Evolutionary conservation across 2,797 vertebrate genomes (phyloP).

Genomic region (Sebastes matsubarae): DNA sequence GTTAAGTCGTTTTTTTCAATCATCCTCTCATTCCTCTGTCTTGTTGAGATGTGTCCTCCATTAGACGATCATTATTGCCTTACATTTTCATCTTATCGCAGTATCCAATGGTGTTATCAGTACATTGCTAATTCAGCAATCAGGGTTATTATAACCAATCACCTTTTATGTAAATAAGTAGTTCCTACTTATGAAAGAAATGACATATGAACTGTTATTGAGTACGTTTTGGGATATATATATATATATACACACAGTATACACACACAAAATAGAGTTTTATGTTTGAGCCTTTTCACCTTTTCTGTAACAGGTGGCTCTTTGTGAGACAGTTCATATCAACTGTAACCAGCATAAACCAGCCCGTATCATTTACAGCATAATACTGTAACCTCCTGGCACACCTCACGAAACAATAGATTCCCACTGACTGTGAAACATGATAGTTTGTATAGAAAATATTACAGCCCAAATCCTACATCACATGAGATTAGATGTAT

Average conservation of each 20-base stretch:
- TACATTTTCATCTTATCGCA: not conserved
- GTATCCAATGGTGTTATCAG: not conserved
- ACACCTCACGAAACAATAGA: constrained; percentile 10
- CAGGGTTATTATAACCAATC: too few relatives aligned
- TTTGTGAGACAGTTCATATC: not conserved
- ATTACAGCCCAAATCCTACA: not conserved
- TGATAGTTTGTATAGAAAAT: not conserved
- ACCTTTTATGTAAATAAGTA: too few relatives aligned
- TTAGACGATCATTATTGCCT: not conserved
- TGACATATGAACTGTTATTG: too few relatives aligned
- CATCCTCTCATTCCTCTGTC: too few relatives aligned
- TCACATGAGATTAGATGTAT: not conserved
- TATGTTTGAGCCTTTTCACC: not conserved
- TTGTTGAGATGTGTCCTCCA: not conserved
- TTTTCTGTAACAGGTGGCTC: not conserved
- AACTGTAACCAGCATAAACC: constrained; percentile 8
- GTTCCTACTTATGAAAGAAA: too few relatives aligned
- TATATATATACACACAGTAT: not conserved
- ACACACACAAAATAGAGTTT: not conserved
- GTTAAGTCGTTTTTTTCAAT: not conserved
- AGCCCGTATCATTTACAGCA: constrained; percentile 28
- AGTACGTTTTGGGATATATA: too few relatives aligned
- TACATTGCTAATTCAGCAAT: too few relatives aligned
- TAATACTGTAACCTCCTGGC: not conserved
- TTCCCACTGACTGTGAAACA: constrained; percentile 16